These are phyloP conservation scores for Drosophila prolongata DNA, from an alignment of 2,888 invertebrate genomes.

Conservation along the genomic window DNA sequence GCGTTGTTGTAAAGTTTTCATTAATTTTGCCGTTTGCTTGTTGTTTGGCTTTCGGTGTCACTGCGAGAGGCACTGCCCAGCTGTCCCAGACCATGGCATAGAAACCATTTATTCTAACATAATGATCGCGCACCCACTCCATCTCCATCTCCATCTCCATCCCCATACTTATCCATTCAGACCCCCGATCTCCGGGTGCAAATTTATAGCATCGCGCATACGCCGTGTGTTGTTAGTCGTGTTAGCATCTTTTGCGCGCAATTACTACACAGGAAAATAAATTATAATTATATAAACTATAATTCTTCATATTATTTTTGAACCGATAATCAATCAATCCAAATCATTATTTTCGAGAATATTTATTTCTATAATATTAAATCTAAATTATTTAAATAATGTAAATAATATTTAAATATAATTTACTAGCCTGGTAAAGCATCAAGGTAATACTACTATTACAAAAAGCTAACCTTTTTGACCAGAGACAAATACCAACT, in stretches of 20 bases:
- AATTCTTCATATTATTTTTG: no score
- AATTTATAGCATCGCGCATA: slow-evolving; percentile 67
- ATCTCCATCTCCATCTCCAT: background rate
- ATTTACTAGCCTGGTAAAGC: no score
- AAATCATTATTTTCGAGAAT: no score
- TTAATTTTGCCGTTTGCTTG: slow-evolving; percentile 19
- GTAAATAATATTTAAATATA: no score
- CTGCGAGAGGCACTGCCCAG: slow-evolving; percentile 12
- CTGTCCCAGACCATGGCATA: slow-evolving; percentile 83
- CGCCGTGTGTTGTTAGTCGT: slow-evolving; percentile 38
- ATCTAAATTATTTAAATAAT: no score
- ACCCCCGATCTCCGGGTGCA: slow-evolving; percentile 27
- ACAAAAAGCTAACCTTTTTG: no score
- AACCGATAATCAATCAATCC: no score
- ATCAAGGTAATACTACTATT: no score
- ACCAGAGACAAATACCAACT: no score
- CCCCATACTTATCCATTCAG: background rate
- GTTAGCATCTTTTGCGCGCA: slow-evolving; percentile 55
- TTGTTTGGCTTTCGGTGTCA: slow-evolving; percentile 42
- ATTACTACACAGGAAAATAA: slow-evolving; percentile 36
- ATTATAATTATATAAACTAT: no score
- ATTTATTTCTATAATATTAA: no score
- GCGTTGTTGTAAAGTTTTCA: slow-evolving; percentile 32
- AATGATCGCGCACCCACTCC: slow-evolving; percentile 3
- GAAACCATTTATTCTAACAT: slow-evolving; percentile 69